These are phyloP conservation scores for Pseudococcus longispinus DNA, from an alignment of 2,888 invertebrate genomes.

Conservation along the genomic window DNA sequence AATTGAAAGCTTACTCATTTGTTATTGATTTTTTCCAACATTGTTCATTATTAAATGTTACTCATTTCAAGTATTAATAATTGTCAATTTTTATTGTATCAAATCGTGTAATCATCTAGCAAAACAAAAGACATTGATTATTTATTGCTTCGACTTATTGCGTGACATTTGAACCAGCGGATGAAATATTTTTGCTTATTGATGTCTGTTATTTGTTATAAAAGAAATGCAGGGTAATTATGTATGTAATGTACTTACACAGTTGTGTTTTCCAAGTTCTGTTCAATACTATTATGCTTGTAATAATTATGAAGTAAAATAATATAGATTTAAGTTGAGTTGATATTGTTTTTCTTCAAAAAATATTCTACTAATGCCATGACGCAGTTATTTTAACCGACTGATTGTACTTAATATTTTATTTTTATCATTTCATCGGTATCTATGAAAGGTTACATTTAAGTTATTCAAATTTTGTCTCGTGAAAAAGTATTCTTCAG, in stretches of 20 bases:
- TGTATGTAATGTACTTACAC: background rate
- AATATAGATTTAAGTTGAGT: background rate
- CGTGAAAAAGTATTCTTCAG: background rate
- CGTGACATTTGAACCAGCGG: background rate
- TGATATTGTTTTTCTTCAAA: background rate
- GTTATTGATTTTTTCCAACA: background rate
- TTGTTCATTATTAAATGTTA: background rate
- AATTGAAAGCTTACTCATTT: background rate
- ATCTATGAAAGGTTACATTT: background rate
- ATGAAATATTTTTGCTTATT: background rate
- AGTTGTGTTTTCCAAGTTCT: background rate
- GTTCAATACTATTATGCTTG: background rate
- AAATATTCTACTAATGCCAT: background rate
- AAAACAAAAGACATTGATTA: background rate
- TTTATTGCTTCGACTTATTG: background rate
- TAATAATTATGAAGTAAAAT: background rate
- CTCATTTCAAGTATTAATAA: background rate
- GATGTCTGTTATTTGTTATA: background rate
- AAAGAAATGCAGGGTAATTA: background rate
- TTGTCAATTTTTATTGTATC: background rate
- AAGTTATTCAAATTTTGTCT: background rate
- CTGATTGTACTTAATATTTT: background rate
- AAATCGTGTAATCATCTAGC: background rate
- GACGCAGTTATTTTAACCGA: background rate
- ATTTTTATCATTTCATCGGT: background rate